phyloP scores from a whole-genome alignment of 1,140 invertebrate species.

The Radopholus similis region DNA sequence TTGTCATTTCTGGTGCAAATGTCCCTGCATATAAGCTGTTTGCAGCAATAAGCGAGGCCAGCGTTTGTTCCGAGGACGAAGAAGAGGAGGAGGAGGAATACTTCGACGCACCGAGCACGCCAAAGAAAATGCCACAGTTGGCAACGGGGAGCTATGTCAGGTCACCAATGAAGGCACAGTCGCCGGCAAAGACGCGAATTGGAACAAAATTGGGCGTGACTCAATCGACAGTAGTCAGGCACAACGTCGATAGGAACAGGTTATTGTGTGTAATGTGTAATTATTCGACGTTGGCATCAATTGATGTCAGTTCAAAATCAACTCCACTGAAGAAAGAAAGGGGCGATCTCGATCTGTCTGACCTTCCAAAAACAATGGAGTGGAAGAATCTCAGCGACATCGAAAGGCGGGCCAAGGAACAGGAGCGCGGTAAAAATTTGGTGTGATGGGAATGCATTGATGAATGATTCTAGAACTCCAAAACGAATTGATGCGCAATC shows the following conservation, averaged over 20 bases:
- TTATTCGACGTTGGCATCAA: neutral
- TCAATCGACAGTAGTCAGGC: no score
- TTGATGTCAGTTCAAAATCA: neutral
- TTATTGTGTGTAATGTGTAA: neutral
- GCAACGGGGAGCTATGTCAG: neutral
- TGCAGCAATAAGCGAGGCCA: slow-evolving; percentile 17
- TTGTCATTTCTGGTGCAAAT: neutral
- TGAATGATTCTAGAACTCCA: slow-evolving; percentile 17
- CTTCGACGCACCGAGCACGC: slow-evolving; percentile 16
- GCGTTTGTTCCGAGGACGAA: slow-evolving; percentile 12
- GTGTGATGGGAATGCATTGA: neutral
- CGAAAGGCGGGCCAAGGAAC: slow-evolving; percentile 29
- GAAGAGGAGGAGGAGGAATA: slow-evolving; percentile 19
- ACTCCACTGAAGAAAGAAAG: neutral
- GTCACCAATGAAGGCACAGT: neutral
- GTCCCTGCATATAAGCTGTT: neutral
- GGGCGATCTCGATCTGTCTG: no score
- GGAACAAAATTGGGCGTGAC: no score
- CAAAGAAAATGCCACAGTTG: neutral
- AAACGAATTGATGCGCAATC: slow-evolving; percentile 32
- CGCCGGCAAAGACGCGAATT: neutral
- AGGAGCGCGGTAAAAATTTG: slow-evolving; percentile 22
- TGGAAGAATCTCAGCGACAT: slow-evolving; percentile 23
- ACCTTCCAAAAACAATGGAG: slow-evolving; percentile 7
- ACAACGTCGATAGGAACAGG: neutral